Percentiles rank a stretch among this genome's conserved stretches.
Evolutionary conservation across 2,888 invertebrate species (phyloP).

Genomic region (Gastrophysa polygoni): DNA sequence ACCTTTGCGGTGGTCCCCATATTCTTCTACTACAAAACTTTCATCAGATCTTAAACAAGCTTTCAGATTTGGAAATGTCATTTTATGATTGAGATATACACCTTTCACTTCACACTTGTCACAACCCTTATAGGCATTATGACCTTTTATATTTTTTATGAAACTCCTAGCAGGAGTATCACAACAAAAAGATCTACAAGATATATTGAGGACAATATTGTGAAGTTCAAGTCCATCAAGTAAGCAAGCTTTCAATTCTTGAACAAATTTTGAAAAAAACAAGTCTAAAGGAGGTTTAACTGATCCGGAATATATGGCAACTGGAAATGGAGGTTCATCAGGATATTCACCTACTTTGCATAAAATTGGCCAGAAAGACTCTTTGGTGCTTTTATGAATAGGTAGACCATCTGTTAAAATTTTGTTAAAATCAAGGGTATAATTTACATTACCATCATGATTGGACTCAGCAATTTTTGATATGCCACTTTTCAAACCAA

Average conservation of each 20-base stretch:
- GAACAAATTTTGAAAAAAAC: conserved; percentile 26
- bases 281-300: conserved; percentile 31
- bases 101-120: conserved; percentile 36
- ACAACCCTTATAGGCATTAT: conserved; percentile 38
- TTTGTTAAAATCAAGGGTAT: conserved; percentile 22
- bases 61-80: conserved; percentile 32
- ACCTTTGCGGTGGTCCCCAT: conserved; percentile 13
- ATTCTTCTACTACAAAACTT: conserved; percentile 15
- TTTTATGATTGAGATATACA: conserved; percentile 27
- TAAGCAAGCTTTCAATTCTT: conserved; percentile 18
- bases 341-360: conserved; percentile 10
- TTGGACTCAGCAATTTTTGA: neutral
- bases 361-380: conserved; percentile 25
- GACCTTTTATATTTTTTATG: conserved; percentile 31
- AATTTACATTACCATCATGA: conserved; percentile 14
- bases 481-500: conserved; percentile 9
- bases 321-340: conserved; percentile 12
- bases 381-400: conserved; percentile 26
- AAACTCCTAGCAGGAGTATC: conserved; percentile 32
- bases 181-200: conserved; percentile 25
- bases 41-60: conserved; percentile 32
- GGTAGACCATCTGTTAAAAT: conserved; percentile 40
- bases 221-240: conserved; percentile 19
- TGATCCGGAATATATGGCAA: conserved; percentile 31
- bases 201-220: conserved; percentile 10